phyloP scores from a whole-genome alignment of 2,113 vertebrate genomes.

The Platysteira castanea region DNA sequence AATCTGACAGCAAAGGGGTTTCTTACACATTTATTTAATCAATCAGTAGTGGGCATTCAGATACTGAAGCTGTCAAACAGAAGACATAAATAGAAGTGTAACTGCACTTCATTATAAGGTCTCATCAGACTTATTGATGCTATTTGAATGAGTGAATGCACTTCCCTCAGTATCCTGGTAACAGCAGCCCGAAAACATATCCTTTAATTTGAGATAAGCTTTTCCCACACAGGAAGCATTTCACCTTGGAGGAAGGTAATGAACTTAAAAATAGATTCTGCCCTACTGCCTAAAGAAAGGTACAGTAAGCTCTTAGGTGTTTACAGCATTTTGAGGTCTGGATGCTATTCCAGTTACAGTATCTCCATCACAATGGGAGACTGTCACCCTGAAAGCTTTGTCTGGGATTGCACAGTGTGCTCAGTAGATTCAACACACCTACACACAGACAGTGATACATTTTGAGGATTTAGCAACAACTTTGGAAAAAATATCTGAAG shows the following conservation, averaged over 20 bases:
- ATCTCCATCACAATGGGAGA: neutral
- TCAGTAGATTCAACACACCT: neutral
- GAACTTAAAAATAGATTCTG: neutral
- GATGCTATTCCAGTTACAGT: neutral
- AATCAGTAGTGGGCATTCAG: neutral
- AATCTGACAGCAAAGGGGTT: neutral
- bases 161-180: neutral
- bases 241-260: neutral
- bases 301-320: neutral
- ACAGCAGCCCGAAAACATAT: neutral
- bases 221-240: neutral
- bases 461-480: neutral
- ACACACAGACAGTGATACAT: neutral
- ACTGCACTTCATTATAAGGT: neutral
- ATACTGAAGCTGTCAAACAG: neutral
- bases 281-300: neutral
- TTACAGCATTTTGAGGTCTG: neutral
- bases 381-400: neutral
- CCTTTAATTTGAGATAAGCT: neutral
- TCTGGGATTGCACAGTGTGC: neutral
- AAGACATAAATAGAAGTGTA: neutral
- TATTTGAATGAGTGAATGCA: neutral
- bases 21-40: conserved; percentile 11
- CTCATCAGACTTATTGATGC: neutral
- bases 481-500: neutral